A percentile compares a stretch with the other conserved stretches of the same genome.
Conservation (phyloP, 2,888 invertebrate species). For the Hydrotaea diabolus region DNA sequence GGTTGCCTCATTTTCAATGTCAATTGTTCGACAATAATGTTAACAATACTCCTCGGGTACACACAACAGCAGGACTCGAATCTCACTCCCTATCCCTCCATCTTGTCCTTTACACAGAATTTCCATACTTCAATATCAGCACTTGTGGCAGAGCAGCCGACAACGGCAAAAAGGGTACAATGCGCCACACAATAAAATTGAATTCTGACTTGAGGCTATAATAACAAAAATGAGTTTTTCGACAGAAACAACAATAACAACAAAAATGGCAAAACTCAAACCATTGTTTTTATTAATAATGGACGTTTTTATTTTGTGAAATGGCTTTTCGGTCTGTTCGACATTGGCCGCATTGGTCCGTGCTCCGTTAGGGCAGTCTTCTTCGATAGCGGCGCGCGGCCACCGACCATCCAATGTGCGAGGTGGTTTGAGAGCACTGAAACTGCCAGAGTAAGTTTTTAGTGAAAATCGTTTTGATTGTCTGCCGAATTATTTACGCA, state of each 20-base stretch:
- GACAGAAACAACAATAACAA: conserved; percentile 4
- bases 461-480: conserved; percentile 59
- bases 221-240: conserved; percentile 59
- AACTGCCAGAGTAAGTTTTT: conserved; percentile 32
- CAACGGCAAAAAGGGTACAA: conserved; percentile 47
- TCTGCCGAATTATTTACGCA: conserved; percentile 43
- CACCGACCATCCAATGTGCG: not conserved
- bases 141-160: not conserved
- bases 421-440: not conserved
- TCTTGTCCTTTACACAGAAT: conserved; percentile 27
- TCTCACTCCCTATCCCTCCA: not conserved
- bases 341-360: not conserved
- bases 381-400: not conserved
- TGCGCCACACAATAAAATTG: conserved; percentile 46
- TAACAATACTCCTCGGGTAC: conserved; percentile 47
- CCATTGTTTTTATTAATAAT: conserved; percentile 50
- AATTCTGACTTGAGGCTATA: conserved; percentile 58
- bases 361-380: conserved; percentile 20
- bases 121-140: conserved; percentile 26
- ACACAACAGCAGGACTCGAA: not conserved
- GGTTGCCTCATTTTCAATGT: conserved; percentile 55
- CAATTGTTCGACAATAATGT: conserved; percentile 65
- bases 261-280: conserved; percentile 22
- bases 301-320: conserved; percentile 34
- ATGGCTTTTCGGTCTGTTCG: conserved; percentile 24